Evolutionary conservation across 1,140 invertebrate genomes (phyloP), one percentile per base, ranked within the genome.

Genomic region (Caenorhabditis remanei): DNA sequence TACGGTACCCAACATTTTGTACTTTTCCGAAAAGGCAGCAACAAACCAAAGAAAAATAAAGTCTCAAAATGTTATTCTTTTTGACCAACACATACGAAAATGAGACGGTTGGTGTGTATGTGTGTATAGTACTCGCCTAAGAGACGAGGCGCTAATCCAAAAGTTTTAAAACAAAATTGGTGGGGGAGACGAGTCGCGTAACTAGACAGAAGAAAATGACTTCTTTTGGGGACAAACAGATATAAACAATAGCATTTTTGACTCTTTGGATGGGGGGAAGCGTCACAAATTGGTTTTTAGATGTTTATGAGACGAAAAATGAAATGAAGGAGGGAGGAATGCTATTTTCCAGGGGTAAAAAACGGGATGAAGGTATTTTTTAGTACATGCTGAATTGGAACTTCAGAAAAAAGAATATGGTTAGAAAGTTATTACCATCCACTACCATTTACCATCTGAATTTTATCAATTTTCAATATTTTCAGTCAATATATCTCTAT

Each of bases 151-250:
- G 71, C 71, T 79, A 79, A 79, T 79, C 71, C 71, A 11, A 43
- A 41, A 79, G 71, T 79, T 79, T 79, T 79, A 79, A 79, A 79
- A 79, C 71, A 79, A 79, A 79, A 79, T 79, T 79, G 71, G 40
- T 8, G 40, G 16, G 32, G 9, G 32, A n/a, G 13, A 79, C 13
- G 56, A 58, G n/a, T n/a, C 8, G n/a, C 56, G n/a, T 63, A 63
- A 63, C 61, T 63, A 63, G 61, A 63, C 65, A 71, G 61, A 65
- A 13, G 71, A 79, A 79, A 79, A 50, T 8, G 71, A 50, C 46
- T 79, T 79, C n/a, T 21, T 79, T 9, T 14, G 9, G 50, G 50
- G 9, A 50, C 50, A 53, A 11, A 40, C 71, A 79, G 19, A 79
- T 79, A 79, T 79, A 79, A 79, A 79, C 71, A 79, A 79, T 53